Base-by-base conservation (phyloP, 2,888 invertebrate species). In the Chydorus sphaericus region DNA sequence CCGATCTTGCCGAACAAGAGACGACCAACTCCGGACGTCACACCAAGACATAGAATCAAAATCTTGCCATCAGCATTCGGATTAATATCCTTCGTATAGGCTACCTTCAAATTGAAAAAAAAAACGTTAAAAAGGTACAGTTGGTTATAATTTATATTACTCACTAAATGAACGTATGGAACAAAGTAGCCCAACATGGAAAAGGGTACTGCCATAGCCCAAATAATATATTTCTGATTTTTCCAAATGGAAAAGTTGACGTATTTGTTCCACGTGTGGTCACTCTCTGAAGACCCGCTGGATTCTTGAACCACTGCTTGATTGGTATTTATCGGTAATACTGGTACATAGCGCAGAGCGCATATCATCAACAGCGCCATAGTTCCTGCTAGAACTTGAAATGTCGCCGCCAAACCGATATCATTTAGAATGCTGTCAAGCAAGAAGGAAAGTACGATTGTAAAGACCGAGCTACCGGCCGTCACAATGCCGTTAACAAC, bases 401-500 rank as follows among this genome's bases (percentile, higher is more conserved):
- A 60, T 16, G 61, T 64, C 10, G 59, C 74, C 30, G 75, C 73
- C 23, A 89, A 70, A 1, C 82, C 83, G 62, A 79, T 73, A 29
- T 69, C 68, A n/a, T n/a, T n/a, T 16, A 89, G 73, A 61, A 85
- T 69, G 56, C 70, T 68, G 44, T 80, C 76, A 64, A 89, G 77
- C 2, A 83, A 66, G 38, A 80, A 77, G 1, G 88, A 83, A 75
- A 90, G 78, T 30, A 82, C 74, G 16, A 86, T 81, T 0, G 93
- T 92, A 67, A 91, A 92, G 8, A 85, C 76, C 1, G 91, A 87
- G 66, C 91, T 92, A 3, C 93, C 93, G 16, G 88, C 82, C 0
- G 91, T 85, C 2, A 92, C 93, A 57, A 93, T 75, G 0, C 93
- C 93, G 66, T 91, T 93, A 0, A 86, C 91, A 59, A 89, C 70